These are phyloP conservation scores for Luperina nickerlii DNA, from an alignment of 2,888 invertebrate genomes.

Conservation along the genomic window DNA sequence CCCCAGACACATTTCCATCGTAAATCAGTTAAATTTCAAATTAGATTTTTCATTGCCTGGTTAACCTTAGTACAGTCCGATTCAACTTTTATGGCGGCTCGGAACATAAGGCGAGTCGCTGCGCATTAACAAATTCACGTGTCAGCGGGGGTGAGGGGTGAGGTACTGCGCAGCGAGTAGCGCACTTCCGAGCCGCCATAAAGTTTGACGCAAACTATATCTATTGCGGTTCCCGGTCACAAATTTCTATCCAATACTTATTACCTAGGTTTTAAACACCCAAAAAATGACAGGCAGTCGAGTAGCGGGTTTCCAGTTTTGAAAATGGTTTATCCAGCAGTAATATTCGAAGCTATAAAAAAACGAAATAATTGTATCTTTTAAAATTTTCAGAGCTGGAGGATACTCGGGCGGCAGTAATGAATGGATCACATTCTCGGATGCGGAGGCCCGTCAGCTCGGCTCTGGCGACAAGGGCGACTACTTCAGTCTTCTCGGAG, in stretches of 20 bases:
- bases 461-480: constrained; percentile 95
- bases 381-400: constrained; percentile 78
- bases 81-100: no score
- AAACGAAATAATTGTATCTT: not conserved
- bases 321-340: not conserved
- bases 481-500: constrained; percentile 94
- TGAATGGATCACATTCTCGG: constrained; percentile 94
- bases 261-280: not conserved
- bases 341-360: not conserved
- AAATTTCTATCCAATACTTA: not conserved
- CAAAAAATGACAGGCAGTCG: not conserved
- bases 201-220: no score
- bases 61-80: not conserved
- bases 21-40: not conserved
- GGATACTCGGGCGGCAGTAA: constrained; percentile 86
- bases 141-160: no score
- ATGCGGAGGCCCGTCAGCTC: constrained; percentile 93
- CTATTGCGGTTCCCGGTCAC: not conserved
- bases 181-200: no score
- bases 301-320: not conserved
- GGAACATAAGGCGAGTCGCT: no score
- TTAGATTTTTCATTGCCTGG: not conserved
- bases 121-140: no score
- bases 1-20: not conserved
- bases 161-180: no score